Conservation (phyloP, 1,140 invertebrate species). For the Centruroides vittatus region DNA sequence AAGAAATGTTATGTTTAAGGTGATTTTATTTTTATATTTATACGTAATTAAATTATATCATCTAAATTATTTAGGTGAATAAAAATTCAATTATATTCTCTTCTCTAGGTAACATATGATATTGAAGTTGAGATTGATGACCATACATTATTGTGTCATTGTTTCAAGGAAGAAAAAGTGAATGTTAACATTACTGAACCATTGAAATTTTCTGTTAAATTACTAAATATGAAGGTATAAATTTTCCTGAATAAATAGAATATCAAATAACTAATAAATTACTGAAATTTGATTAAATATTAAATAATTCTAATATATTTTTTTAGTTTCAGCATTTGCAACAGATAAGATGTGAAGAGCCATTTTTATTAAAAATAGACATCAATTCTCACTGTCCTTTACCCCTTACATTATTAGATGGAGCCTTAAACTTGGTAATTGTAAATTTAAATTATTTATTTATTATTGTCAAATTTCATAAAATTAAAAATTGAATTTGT, state of each 20-base stretch:
- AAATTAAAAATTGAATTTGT: not conserved
- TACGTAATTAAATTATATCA: no score
- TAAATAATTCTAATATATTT: no score
- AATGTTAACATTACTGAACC: conserved; percentile 25
- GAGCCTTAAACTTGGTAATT: conserved; percentile 25
- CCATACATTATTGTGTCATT: conserved; percentile 25
- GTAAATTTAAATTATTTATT: conserved; percentile 1
- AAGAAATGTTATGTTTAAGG: conserved; percentile 21
- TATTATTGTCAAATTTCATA: not conserved
- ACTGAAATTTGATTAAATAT: no score
- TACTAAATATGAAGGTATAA: conserved; percentile 29
- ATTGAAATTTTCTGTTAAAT: conserved; percentile 33
- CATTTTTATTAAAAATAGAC: conserved; percentile 24
- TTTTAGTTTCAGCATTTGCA: conserved; percentile 13
- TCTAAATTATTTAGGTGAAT: no score
- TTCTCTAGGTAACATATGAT: conserved; percentile 26
- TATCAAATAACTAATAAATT: not conserved
- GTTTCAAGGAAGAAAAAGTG: conserved; percentile 25
- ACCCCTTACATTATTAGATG: conserved; percentile 26
- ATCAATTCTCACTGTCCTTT: conserved; percentile 29
- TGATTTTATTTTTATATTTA: conserved; percentile 3
- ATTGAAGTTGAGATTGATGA: conserved; percentile 22
- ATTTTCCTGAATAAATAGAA: not conserved
- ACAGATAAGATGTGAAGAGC: conserved; percentile 13
- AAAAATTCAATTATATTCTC: not conserved